phyloP scores from a whole-genome alignment of 1,140 invertebrate genomes.

The Pseudomyrmex flavicornis region DNA sequence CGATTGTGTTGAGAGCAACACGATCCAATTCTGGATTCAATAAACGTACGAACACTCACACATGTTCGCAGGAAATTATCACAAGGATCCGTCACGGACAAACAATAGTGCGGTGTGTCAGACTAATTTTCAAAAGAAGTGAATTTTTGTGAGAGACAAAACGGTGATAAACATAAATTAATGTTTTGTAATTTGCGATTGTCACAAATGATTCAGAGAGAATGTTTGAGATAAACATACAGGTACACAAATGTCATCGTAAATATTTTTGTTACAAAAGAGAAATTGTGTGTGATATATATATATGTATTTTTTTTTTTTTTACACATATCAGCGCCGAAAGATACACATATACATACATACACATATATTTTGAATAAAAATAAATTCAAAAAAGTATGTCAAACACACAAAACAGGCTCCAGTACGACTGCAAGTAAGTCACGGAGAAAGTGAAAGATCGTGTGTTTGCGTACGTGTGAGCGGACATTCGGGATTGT shows the following conservation, averaged over 20 bases:
- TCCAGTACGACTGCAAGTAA: not conserved
- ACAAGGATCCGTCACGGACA: constrained; percentile 3
- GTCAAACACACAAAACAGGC: constrained; percentile 9
- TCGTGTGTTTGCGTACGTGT: constrained; percentile 19
- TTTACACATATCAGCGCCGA: not conserved
- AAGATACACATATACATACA: not conserved
- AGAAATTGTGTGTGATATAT: constrained; percentile 3
- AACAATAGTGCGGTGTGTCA: not conserved
- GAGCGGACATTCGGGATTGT: constrained; percentile 9
- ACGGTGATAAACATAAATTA: not conserved
- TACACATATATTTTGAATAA: not conserved
- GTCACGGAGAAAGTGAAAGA: constrained; percentile 54
- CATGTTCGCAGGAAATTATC: not conserved
- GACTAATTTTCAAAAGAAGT: not conserved
- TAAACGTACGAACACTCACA: not conserved
- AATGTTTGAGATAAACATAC: not conserved
- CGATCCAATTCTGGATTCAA: not conserved
- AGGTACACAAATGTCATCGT: too few relatives aligned
- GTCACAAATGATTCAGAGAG: not conserved
- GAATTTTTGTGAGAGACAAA: not conserved
- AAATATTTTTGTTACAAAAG: not conserved
- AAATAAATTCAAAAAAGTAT: constrained; percentile 22
- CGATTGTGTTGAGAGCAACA: not conserved
- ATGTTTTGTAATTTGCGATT: not conserved
- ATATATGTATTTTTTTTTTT: not conserved